Evolutionary conservation across 2,113 vertebrate genomes (phyloP), one percentile per base, ranked within the genome.

Genomic region (Porphyrio hochstetteri): DNA sequence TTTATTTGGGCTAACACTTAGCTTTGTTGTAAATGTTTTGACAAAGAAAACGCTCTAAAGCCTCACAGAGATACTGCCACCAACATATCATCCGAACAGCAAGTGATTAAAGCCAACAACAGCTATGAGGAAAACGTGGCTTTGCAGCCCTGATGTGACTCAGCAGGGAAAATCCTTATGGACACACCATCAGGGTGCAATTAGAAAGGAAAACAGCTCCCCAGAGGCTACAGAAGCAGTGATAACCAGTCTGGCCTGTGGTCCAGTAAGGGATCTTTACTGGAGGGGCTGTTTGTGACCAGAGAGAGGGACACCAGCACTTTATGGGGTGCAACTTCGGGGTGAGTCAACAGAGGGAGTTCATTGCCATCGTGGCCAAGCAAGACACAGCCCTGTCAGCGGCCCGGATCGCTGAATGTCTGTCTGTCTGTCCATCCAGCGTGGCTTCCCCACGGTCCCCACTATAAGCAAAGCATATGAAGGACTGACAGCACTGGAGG

Each of bases 281-380:
- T 5, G 80, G 60, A 78, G 61, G 88, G 68, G 92, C 60, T 63
- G 13, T 90, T 86, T 86, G 33, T 84, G 68, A 52, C 64, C 81
- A 33, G 86, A 64, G 83, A 17, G 55, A 24, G 46, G 77, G 72
- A 86, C 64, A 16, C 10, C 6, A 11, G 38, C 19, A 56, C 36
- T 12, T 14, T 24, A 7, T 13, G 60, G 46, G 82, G 68, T 94
- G 93, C 96, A 96, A 76, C 92, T 61, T 95, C 92, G 40, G 80
- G 33, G 81, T 14, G 59, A 93, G 88, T 94, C 93, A 96, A 96
- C 80, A 96, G 95, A 97, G 96, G 95, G 95, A 95, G 95, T 95
- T 90, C 52, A 48, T 3, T 55, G 52, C 52, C 82, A 20, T 4
- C 10, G 8, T 2, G 16, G 86, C 76, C 61, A 2, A 25, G 55